Evolutionary conservation across 2,797 vertebrate species (phyloP), one percentile per base, ranked within the genome.

Genomic region (Scolopax rusticola): DNA sequence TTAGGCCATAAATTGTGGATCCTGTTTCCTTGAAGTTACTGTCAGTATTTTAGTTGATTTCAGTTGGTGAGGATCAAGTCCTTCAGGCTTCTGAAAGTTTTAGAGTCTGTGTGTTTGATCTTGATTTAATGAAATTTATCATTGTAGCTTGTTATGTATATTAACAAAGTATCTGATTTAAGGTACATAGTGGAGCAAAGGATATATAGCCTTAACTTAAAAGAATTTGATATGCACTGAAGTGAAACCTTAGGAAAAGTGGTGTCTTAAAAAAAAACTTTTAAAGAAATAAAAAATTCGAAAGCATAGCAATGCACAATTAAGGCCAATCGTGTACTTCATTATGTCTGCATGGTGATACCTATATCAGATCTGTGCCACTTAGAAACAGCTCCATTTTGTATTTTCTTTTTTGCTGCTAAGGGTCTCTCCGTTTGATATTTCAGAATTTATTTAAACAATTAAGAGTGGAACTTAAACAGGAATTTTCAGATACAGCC

Each of bases 401-500:
- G 30, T 87, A 28, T 81, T 89, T 96, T 92, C 48, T 64, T 87
- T 84, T 76, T 94, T 24, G 24, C 27, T 86, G 30, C 65, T 92
- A 51, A 76, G n/a, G 40, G 10, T 87, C 32, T 77, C 50, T 85
- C 4, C 21, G 27, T 81, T 90, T 86, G 51, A 84, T 74, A 68
- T n/a, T 89, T 90, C 43, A 86, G 60, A 78, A 93, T 92, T 90
- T 91, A 79, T 94, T 90, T 81, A 85, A 86, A 11, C 76, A 93
- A 30, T 82, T 84, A 88, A 73, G 76, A 70, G 48, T 53, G 18
- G 32, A 69, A 30, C 91, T 96, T 82, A 93, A 94, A 92, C 64
- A 71, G 38, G 63, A 67, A 43, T 89, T 92, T 95, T 90, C 36
- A 79, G 64, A 92, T 87, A 77, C 40, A 85, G 47, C 30, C 3